Conservation (phyloP, 2,888 invertebrate genomes). For the Cryptophagus acutangulus region DNA sequence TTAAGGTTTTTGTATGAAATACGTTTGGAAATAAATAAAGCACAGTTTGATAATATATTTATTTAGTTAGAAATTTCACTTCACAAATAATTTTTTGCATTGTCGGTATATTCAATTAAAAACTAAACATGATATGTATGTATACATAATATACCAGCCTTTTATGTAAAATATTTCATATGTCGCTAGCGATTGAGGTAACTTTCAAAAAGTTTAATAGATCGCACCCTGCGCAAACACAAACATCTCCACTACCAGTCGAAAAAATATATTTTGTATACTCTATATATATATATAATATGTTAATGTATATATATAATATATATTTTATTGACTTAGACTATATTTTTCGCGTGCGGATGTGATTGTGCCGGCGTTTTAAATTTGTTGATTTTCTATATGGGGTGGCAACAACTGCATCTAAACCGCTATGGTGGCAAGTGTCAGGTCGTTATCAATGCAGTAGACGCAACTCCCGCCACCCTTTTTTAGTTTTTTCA, state of each 20-base stretch:
- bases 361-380: conserved; percentile 39
- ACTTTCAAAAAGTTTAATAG: conserved; percentile 28
- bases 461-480: conserved; percentile 29
- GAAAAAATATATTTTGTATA: conserved; percentile 47
- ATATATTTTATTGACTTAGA: conserved; percentile 31
- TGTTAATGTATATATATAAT: conserved; percentile 20
- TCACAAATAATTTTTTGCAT: conserved; percentile 41
- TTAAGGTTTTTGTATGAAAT: too few species aligned
- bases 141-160: conserved; percentile 44
- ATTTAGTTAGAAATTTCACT: conserved; percentile 46
- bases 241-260: conserved; percentile 43
- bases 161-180: conserved; percentile 36
- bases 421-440: conserved; percentile 29
- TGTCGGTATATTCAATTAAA: conserved; percentile 39
- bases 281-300: conserved; percentile 30
- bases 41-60: conserved; percentile 38
- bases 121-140: conserved; percentile 43
- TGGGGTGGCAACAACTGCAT: conserved; percentile 9
- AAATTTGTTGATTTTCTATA: conserved; percentile 2
- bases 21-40: too few species aligned
- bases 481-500: conserved; percentile 15
- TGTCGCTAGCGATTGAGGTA: conserved; percentile 28
- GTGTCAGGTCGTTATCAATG: conserved; percentile 48
- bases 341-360: conserved; percentile 33
- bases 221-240: conserved; percentile 43